Base-by-base conservation (phyloP, 2,888 invertebrate species). In the Mythimna pallens region DNA sequence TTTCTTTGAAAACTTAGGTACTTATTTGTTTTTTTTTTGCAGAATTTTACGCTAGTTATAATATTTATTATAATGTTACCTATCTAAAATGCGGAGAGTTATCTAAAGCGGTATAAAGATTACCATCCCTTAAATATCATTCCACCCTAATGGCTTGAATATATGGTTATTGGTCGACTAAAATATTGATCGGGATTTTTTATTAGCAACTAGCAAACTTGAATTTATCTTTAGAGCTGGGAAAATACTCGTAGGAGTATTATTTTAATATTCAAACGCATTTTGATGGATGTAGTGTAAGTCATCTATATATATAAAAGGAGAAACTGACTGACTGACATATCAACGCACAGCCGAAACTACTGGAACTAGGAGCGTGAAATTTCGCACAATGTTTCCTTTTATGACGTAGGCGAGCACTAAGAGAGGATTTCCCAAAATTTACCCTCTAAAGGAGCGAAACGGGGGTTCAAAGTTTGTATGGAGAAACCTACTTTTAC, bases 161-260 rank as follows among this genome's bases (percentile, higher is more conserved):
- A 86, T 80, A 82, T 70, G 82, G 86, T 89, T 88, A 87, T 88
- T 83, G 80, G 82, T 65, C 68, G 72, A 84, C 73, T 71, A 73
- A 81, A 78, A 84, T 86, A 86, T 82, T 77, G 80, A 76, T 83
- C 78, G 34, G 61, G n/a, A 58, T 50, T 54, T 74, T 70, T 76
- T 76, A 79, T 74, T 81, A 76, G 73, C 47, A 47, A 47, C 54
- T 63, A 71, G 65, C 40, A 69, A 47, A 34, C 36, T 22, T 55
- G 20, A 62, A 62, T 63, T 74, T 69, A 58, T 63, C 1, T 64
- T 57, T n/a, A 22, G 10, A 62, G 22, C 14, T 52, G 57, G 22
- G 52, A 57, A 58, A 14, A 52, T n/a, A n/a, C n/a, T n/a, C n/a
- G n/a, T n/a, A 5, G 12, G 17, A 30, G 43, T 17, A 36, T 12